These are phyloP conservation scores for Hemiprocne comata DNA, from an alignment of 2,113 vertebrate genomes.

Conservation along the genomic window DNA sequence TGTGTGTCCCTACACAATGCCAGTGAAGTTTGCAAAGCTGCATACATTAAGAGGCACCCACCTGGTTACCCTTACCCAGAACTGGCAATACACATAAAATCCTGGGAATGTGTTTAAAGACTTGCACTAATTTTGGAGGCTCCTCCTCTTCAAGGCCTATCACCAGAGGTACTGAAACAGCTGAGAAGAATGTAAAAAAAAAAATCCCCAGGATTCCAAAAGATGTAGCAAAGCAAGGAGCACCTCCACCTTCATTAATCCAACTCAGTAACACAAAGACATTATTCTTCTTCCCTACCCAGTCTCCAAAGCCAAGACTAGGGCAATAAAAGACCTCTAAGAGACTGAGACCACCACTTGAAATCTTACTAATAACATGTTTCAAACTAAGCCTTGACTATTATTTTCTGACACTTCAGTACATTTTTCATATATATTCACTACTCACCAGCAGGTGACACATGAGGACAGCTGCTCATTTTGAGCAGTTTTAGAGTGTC, in stretches of 20 bases:
- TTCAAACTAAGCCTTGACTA: neutral
- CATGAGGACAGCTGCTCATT: constrained; percentile 87
- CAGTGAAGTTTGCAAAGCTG: neutral
- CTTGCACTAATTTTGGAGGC: neutral
- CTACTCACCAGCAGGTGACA: constrained; percentile 83
- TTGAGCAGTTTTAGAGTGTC: constrained; percentile 82
- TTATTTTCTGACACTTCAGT: neutral
- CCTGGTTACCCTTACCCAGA: neutral
- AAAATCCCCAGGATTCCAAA: neutral
- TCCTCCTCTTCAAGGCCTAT: neutral
- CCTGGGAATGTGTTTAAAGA: neutral
- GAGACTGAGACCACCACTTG: neutral
- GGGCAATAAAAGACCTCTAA: neutral
- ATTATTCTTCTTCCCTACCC: neutral
- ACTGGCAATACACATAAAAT: neutral
- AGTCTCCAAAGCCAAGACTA: neutral
- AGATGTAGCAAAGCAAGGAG: neutral
- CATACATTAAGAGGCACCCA: neutral
- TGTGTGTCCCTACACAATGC: neutral
- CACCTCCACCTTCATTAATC: neutral
- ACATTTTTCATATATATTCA: neutral
- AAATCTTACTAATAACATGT: neutral
- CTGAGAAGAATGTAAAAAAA: neutral
- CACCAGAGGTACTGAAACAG: neutral
- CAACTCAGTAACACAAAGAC: neutral